A percentile compares a stretch with the other conserved stretches of the same genome.
phyloP scores from a whole-genome alignment of 2,888 invertebrate species.

The Bombyx huttoni region DNA sequence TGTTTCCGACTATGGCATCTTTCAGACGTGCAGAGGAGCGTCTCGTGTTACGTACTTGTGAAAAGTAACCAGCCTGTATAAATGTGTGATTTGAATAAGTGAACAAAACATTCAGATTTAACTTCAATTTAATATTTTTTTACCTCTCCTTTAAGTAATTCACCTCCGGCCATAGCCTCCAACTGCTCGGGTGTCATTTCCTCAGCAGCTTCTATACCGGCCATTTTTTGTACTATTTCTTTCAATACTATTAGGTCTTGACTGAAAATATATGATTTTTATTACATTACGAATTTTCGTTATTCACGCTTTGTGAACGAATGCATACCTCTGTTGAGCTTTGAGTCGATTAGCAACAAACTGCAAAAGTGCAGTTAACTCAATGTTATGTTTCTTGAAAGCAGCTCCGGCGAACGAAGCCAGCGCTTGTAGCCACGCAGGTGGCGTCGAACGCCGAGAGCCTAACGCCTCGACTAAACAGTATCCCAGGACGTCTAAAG shows the following conservation, averaged over 20 bases:
- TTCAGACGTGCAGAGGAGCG: constrained; percentile 94
- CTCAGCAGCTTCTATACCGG: constrained; percentile 96
- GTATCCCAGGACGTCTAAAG: constrained; percentile 96
- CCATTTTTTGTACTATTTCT: constrained; percentile 99
- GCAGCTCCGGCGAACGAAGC: constrained; percentile 96
- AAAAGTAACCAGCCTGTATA: constrained; percentile 94
- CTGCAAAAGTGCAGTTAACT: constrained; percentile 94
- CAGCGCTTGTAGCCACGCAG: constrained; percentile 94
- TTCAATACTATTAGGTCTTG: constrained; percentile 93
- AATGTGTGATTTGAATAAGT: constrained; percentile 2
- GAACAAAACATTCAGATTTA: background rate
- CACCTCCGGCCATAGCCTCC: constrained; percentile 97
- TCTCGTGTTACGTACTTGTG: constrained; percentile 96
- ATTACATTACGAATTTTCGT: too few species aligned
- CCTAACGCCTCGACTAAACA: constrained; percentile 96
- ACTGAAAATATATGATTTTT: constrained; percentile 45
- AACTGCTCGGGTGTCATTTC: constrained; percentile 97
- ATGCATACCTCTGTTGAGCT: constrained; percentile 87
- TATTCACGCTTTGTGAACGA: background rate
- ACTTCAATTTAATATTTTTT: constrained; percentile 4
- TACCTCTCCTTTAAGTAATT: constrained; percentile 94
- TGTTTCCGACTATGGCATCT: constrained; percentile 94
- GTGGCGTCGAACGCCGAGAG: constrained; percentile 79
- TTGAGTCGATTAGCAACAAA: constrained; percentile 98
- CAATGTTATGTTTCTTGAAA: constrained; percentile 97